Conservation (phyloP, 2,797 vertebrate species). For the Morus bassanus region DNA sequence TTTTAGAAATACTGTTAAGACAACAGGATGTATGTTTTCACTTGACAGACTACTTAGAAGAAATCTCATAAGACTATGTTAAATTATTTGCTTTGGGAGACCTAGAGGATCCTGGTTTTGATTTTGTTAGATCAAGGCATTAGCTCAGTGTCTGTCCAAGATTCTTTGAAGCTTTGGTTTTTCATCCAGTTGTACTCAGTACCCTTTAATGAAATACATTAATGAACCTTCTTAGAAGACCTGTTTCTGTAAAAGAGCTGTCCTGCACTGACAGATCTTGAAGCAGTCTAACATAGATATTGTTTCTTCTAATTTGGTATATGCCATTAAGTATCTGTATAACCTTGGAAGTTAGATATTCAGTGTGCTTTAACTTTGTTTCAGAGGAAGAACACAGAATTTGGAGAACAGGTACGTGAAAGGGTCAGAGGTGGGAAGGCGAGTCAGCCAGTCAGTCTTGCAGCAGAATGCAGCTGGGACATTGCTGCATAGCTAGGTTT, state of each 20-base stretch:
- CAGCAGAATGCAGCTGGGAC: background rate
- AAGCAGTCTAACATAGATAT: background rate
- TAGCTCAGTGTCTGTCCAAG: background rate
- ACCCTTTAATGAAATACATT: background rate
- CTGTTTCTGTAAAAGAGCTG: background rate
- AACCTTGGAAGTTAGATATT: background rate
- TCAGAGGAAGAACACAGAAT: background rate
- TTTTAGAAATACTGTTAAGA: background rate
- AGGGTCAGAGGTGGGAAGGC: background rate
- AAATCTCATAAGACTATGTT: background rate
- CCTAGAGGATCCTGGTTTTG: background rate
- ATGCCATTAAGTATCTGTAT: background rate
- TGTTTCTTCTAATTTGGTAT: background rate
- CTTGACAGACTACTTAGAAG: background rate
- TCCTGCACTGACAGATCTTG: background rate
- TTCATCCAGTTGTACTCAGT: background rate
- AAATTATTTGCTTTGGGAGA: background rate
- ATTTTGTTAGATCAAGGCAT: background rate
- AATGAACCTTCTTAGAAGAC: background rate
- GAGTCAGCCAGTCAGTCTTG: background rate
- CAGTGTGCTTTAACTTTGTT: background rate
- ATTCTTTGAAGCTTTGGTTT: background rate
- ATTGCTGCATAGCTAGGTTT: background rate
- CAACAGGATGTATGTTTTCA: background rate
- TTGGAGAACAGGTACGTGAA: background rate